Base-by-base conservation (phyloP, 2,888 invertebrate genomes). In the Lordiphosa andalusiaca region DNA sequence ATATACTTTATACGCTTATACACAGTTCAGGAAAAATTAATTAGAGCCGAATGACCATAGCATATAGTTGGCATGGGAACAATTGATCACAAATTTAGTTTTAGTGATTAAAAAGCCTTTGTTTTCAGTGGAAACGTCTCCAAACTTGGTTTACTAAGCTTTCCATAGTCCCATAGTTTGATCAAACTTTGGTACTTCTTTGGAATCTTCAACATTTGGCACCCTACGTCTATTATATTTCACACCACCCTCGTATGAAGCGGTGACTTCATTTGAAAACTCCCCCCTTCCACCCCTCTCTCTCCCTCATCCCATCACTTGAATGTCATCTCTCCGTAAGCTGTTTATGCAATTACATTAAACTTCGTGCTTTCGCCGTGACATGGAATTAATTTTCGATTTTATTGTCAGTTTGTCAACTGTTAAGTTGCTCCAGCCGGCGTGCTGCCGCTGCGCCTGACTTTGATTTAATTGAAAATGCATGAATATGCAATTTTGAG, bases 301-400 rank as follows among this genome's bases (percentile, higher is more conserved):
- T 4, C 19, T 19, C 19, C 3, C 5, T 25, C 13, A 2, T 16
- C 1, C 16, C 5, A 16, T 30, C 38, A 19, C 6, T 5, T 19
- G 19, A 12, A 30, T 16, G 19, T 52, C 38, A 21, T 21, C 50
- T 44, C 46, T 9, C 5, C 39, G 38, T 46, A 51, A n/a, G 6
- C 51, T 53, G 64, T 53, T 68, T 72, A 57, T 73, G 84, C 77
- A 67, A 70, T 84, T 82, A 72, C 80, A 73, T 77, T 83, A 80
- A 69, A 74, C 74, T 80, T 72, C 63, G 62, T 71, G 61, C 60
- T 49, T 58, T 67, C 61, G 41, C 69, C 71, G 61, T 73, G 71
- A 73, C 71, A 69, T 72, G 76, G 85, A 84, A 83, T 84, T 84
- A 81, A 84, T 83, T 84, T 76, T 73, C 81, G 70, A 81, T 84